phyloP scores from a whole-genome alignment of 2,888 invertebrate species.

The Nezara viridula region DNA sequence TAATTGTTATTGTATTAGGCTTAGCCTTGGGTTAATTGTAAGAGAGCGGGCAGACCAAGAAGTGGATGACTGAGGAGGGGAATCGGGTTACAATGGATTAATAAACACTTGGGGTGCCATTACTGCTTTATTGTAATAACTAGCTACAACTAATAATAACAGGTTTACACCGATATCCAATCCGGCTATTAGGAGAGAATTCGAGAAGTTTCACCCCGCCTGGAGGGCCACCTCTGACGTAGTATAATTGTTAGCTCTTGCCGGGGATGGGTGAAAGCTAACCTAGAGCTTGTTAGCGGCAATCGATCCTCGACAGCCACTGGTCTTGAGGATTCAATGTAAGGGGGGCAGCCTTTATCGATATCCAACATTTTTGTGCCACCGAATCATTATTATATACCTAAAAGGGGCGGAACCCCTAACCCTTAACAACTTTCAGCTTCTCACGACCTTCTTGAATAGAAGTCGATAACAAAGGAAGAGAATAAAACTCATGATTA shows the following conservation, averaged over 20 bases:
- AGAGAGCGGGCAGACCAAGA: neutral
- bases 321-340: neutral
- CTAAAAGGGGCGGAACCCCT: neutral
- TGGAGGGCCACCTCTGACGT: neutral
- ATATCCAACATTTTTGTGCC: neutral
- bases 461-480: neutral
- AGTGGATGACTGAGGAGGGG: neutral
- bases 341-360: neutral
- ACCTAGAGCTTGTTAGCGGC: neutral
- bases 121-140: neutral
- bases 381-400: neutral
- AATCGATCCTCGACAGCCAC: neutral
- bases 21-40: neutral
- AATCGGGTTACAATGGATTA: neutral
- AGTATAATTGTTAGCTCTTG: neutral
- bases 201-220: slow-evolving; percentile 20
- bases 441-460: neutral
- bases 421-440: neutral
- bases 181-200: neutral
- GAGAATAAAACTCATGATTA: neutral
- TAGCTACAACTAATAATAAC: neutral
- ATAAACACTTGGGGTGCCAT: neutral
- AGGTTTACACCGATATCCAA: neutral
- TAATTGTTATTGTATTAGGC: no score
- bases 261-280: neutral